phyloP scores from a whole-genome alignment of 2,113 vertebrate genomes.

The Carettochelys insculpta region DNA sequence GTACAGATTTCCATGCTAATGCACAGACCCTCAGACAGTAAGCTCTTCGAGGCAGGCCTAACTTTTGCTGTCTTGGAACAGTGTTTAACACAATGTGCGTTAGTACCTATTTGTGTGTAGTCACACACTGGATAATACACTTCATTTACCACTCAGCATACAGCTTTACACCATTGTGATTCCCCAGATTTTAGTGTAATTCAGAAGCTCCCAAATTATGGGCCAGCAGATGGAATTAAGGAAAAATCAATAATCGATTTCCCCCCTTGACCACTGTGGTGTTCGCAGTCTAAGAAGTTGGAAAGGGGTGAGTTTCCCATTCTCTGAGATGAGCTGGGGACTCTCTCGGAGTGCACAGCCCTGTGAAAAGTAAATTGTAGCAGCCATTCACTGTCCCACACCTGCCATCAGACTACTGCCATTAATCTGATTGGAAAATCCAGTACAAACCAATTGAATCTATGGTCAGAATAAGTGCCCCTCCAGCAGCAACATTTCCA shows the following conservation, averaged over 20 bases:
- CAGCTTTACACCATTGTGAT: neutral
- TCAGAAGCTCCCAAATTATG: neutral
- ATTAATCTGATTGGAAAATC: neutral
- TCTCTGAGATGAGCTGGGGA: neutral
- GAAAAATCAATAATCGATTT: slow-evolving; percentile 61
- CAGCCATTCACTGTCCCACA: neutral
- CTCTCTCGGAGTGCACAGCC: slow-evolving; percentile 16
- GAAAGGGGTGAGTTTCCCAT: slow-evolving; percentile 33
- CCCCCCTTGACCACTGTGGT: slow-evolving; percentile 38
- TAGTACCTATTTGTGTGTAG: neutral
- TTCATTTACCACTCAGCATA: neutral
- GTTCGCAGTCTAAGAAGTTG: slow-evolving; percentile 32
- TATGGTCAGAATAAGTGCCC: neutral
- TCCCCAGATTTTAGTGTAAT: neutral
- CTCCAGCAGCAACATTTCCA: neutral
- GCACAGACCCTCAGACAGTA: neutral
- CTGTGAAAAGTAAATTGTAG: neutral
- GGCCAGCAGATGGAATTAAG: slow-evolving; percentile 56
- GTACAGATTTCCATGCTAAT: neutral
- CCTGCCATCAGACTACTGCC: neutral
- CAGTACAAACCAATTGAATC: neutral
- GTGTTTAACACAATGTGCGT: too few species aligned
- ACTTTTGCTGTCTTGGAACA: neutral
- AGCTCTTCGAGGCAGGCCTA: neutral
- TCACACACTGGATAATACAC: neutral